Base-by-base conservation (phyloP, 2,888 invertebrate species). In the Philonicus albiceps region DNA sequence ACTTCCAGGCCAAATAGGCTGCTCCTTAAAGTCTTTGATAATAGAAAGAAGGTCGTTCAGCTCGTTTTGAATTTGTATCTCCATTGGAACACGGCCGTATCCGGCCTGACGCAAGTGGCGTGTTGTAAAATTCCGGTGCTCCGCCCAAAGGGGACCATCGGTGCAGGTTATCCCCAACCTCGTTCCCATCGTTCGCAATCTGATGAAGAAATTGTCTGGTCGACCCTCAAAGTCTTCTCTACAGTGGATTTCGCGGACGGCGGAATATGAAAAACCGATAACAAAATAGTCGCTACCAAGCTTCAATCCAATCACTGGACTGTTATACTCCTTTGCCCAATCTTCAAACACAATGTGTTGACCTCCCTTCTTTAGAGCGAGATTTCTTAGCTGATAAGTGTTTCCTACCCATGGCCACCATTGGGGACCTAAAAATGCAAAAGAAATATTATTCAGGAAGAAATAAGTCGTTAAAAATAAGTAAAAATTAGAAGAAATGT, bases 171-270 rank as follows among this genome's bases (percentile, higher is more conserved):
- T 94, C 34, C 92, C 92, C 43, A 90, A 90, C 3, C 92, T 93
- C 1, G 93, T 93, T 31, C 95, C 95, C 93, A 95, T 93, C 19
- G 94, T 94, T 34, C 95, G 92, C 16, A 95, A 90, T 40, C 93
- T 92, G 19, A 94, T 91, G 89, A 95, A 95, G 89, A 95, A 95
- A 87, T 94, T 94, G 90, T 95, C 94, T 0, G 96, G 96, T 30
- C 96, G 91, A 0, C 94, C 95, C 87, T 94, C 94, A 88, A 93
- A 96, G 30, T 94, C 94, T 86, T 95, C 95, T 16, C 92, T 91
- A 0, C 92, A 91, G 76, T 95, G 92, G 2, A 95, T 93, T 86
- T 93, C 92, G 16, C 93, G 93, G 0, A 95, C 92, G 0, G 93
- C 88, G 1, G 93, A 91, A 89, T 93, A 93, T 0, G 94, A 94